Base-by-base conservation (phyloP, 2,888 invertebrate species). In the Mesorhabditis sp. region DNA sequence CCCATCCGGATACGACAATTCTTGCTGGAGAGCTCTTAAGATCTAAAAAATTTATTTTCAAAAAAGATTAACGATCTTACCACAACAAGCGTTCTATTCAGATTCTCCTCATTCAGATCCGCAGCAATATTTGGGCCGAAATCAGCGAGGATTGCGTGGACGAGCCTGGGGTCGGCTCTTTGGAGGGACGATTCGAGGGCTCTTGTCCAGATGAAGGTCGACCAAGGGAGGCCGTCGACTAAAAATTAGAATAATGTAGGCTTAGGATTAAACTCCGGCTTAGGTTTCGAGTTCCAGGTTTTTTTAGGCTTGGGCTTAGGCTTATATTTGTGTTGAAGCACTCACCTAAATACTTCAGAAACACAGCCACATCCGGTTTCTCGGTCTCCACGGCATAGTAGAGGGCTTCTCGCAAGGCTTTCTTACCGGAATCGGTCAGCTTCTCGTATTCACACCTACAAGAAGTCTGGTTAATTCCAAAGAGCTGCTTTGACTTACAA, bases 351-450 rank as follows among this genome's bases (percentile, higher is more conserved):
- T 92, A 91, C 71, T 93, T 90, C 45, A 95, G 89, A 85, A 94
- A 94, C 82, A 94, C 89, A 0, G 94, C 93, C 77, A 94, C 92
- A 85, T 94, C 94, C 72, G 94, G 88, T 86, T 93, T 92, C 83
- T 93, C 93, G 86, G 92, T 93, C 87, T 94, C 94, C 0, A 93
- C 92, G 73, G 93, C 93, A 85, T 93, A 93, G 86, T 94, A 95
- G 92, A 95, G 92, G 42, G 94, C 93, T 87, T 94, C 94, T 85
- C 72, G 70, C 13, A 77, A 65, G 7, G 77, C 68, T 45, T 66
- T 44, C 45, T 65, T 65, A 43, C 70, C 67, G 10, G 67, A 61
- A 28, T 66, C 67, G 4, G 72, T 68, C 45, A 75, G 68, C 7
- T 45, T 43, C 7, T 72, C 69, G 62, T 67, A 72, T n/a, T 68